These are phyloP conservation scores for Naja naja DNA, from an alignment of 2,113 vertebrate genomes.

Conservation along the genomic window DNA sequence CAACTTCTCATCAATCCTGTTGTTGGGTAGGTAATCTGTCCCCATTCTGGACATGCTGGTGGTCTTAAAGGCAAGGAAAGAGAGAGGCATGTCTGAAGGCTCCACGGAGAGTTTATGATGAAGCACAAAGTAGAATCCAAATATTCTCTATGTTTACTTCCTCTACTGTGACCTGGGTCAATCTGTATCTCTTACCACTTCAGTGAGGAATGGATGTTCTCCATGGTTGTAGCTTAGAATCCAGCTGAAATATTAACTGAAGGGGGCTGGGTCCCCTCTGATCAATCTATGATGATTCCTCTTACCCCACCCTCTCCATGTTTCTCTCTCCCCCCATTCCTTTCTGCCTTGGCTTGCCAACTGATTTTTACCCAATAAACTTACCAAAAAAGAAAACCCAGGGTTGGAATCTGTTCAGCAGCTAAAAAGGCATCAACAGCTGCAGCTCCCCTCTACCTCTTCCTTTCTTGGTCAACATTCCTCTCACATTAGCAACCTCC, in stretches of 20 bases:
- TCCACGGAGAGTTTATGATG: neutral
- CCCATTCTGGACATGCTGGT: neutral
- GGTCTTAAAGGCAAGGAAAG: neutral
- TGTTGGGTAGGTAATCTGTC: neutral
- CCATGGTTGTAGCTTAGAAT: neutral
- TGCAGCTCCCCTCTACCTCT: conserved; percentile 49
- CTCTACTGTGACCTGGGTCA: neutral
- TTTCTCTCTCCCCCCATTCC: neutral
- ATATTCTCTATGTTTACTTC: neutral
- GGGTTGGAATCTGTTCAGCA: conserved; percentile 28
- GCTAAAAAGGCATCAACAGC: conserved; percentile 41
- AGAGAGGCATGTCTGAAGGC: neutral
- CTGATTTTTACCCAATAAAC: neutral
- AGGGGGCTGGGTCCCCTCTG: neutral
- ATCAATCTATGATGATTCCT: neutral
- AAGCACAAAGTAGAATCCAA: conserved; percentile 18
- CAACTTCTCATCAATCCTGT: neutral
- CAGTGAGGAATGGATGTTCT: neutral
- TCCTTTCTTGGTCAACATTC: conserved; percentile 51
- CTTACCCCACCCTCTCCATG: fast-evolving
- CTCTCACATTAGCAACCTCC: conserved; percentile 58
- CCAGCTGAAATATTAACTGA: conserved; percentile 10
- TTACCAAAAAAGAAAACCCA: conserved; percentile 7
- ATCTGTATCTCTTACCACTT: neutral
- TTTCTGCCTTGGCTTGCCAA: conserved; percentile 10